A percentile compares a stretch with the other conserved stretches of the same genome.
phyloP scores from a whole-genome alignment of 1,140 invertebrate genomes.

The Stegodyphus dumicola region DNA sequence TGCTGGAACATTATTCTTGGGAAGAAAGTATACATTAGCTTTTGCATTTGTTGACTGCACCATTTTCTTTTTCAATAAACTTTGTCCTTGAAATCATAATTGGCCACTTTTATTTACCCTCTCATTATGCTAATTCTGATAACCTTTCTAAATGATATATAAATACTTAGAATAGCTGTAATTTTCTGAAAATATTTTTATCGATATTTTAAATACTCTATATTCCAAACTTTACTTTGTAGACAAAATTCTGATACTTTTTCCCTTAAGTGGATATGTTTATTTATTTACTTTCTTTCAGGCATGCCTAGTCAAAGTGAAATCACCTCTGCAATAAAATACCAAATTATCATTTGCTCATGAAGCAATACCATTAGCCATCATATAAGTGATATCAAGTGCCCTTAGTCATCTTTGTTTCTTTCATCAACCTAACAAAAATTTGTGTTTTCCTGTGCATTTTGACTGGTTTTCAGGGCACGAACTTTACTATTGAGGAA shows the following conservation, averaged over 20 bases:
- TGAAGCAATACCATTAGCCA: neutral
- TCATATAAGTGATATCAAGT: constrained; percentile 12
- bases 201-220: neutral
- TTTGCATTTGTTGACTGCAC: too few species aligned
- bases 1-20: too few species aligned
- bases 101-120: neutral
- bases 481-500: too few species aligned
- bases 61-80: too few species aligned
- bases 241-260: too few species aligned
- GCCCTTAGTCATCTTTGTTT: constrained; percentile 37
- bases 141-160: neutral
- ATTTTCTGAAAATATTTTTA: neutral
- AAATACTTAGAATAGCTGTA: neutral
- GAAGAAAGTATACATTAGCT: too few species aligned
- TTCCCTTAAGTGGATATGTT: neutral
- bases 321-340: neutral
- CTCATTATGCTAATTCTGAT: neutral
- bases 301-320: constrained; percentile 35
- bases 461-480: neutral
- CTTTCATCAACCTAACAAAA: neutral
- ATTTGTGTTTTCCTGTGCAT: neutral
- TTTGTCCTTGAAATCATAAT: neutral
- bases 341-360: constrained; percentile 24
- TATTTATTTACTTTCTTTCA: constrained; percentile 1
- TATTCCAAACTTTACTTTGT: too few species aligned